Evolutionary conservation across 2,888 invertebrate genomes (phyloP).

Genomic region (Megaustenia siamemsis): DNA sequence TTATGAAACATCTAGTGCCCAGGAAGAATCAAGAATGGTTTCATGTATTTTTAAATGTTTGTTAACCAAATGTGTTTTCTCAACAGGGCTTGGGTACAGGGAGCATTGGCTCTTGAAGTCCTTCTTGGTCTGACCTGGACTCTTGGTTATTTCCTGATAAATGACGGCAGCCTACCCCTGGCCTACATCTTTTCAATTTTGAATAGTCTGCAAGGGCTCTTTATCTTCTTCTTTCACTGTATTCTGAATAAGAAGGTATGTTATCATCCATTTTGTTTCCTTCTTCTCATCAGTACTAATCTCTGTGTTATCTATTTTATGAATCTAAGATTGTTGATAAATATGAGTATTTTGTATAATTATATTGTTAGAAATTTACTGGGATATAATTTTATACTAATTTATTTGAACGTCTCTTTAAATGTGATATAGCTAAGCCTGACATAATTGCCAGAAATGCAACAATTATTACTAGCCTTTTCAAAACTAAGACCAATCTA

Average conservation of each 20-base stretch:
- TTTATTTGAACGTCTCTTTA: too few relatives aligned
- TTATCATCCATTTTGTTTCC: background rate
- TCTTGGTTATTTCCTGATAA: constrained; percentile 73
- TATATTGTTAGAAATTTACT: too few relatives aligned
- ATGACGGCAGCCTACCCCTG: constrained; percentile 66
- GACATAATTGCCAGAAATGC: too few relatives aligned
- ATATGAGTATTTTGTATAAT: background rate
- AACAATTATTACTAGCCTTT: too few relatives aligned
- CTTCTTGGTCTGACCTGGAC: constrained; percentile 69
- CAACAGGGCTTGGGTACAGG: constrained; percentile 61
- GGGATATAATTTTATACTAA: too few relatives aligned
- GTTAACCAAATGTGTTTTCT: background rate
- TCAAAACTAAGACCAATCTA: too few relatives aligned
- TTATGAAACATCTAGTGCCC: too few relatives aligned
- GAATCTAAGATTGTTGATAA: background rate
- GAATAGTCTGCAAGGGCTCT: constrained; percentile 74
- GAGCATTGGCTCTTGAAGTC: constrained; percentile 61
- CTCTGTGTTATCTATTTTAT: background rate
- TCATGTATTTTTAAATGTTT: background rate
- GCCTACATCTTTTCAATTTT: constrained; percentile 74
- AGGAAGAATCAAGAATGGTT: too few relatives aligned
- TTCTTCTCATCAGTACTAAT: background rate
- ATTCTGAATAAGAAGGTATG: constrained; percentile 73
- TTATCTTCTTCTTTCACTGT: constrained; percentile 75
- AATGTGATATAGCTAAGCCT: too few relatives aligned